These are phyloP conservation scores for Psix sp. DNA, from an alignment of 1,140 invertebrate genomes.

Conservation along the genomic window DNA sequence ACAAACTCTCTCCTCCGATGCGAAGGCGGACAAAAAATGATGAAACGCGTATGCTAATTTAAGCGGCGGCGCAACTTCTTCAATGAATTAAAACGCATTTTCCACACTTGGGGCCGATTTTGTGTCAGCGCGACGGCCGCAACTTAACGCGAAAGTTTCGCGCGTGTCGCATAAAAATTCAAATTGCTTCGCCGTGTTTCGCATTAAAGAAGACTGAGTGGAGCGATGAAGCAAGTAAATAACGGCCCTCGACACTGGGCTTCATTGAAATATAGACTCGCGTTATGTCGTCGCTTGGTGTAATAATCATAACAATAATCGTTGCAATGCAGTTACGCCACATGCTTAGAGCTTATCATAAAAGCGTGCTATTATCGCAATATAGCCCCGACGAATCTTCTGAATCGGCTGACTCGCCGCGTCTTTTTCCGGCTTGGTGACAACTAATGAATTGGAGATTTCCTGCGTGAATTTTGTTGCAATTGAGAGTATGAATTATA, in stretches of 20 bases:
- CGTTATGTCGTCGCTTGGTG: conserved; percentile 27
- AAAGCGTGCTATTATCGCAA: conserved; percentile 29
- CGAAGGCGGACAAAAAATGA: conserved; percentile 18
- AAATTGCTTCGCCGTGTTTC: conserved; percentile 50
- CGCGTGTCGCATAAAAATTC: conserved; percentile 41
- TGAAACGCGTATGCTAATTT: conserved; percentile 38
- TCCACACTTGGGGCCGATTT: conserved; percentile 18
- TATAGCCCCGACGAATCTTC: conserved; percentile 11
- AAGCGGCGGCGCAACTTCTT: conserved; percentile 28
- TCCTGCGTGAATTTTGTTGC: conserved; percentile 57
- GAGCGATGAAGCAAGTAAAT: conserved; percentile 8
- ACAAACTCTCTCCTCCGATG: conserved; percentile 18
- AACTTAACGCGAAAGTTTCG: conserved; percentile 30
- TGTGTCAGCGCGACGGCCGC: conserved; percentile 20
- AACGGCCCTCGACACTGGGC: conserved; percentile 18
- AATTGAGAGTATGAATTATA: conserved; percentile 51
- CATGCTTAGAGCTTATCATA: conserved; percentile 32
- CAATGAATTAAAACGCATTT: conserved; percentile 53
- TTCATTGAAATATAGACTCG: conserved; percentile 37
- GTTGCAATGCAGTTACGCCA: conserved; percentile 24
- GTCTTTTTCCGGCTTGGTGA: conserved; percentile 41
- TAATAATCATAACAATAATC: conserved; percentile 51
- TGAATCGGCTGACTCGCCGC: conserved; percentile 11
- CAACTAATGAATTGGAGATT: conserved; percentile 47
- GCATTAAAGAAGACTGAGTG: conserved; percentile 23